Evolutionary conservation across 2,113 vertebrate genomes (phyloP), one percentile per base, ranked within the genome.

Genomic region (Eptesicus fuscus): DNA sequence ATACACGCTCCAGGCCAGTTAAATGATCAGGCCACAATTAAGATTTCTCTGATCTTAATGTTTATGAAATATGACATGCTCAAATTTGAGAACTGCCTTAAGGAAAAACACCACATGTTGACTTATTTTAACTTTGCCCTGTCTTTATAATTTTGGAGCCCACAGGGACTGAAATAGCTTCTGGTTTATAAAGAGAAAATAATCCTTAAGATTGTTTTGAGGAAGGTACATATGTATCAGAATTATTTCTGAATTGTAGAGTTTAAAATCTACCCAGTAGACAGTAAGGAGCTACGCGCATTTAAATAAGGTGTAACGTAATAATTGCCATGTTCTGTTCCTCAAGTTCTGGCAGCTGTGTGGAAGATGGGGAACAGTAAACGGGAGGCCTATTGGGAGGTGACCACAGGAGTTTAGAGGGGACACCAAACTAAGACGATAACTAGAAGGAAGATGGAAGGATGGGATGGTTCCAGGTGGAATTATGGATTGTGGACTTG

Each of bases 231-330:
- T 94, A 70, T 59, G 67, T 73, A 63, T 30, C 90, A 80, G 14
- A 84, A 61, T 91, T 80, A n/a, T 83, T 87, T 84, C 44, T 90
- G 59, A 90, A 91, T 67, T 88, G 32, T 63, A 53, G 56, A 37
- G 30, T 93, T 95, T 65, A 17, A 65, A 88, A 79, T 93, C 67
- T 88, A 82, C 44, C 12, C 82, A 28, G 25, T 17, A 78, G 70
- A 35, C 11, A 42, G 12, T 67, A 37, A 86, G 71, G 67, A 78
- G 37, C 18, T 88, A 59, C 40, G n/a, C 12, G 37, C 25, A 49
- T 88, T 95, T 49, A 56, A 65, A 79, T 4, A 2, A 63, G 23
- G 5, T 76, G 20, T 69, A 10, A 47, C 44, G 23, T n/a, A 71
- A 49, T 88, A 65, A 63, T 82, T 18, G 23, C 56, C 16, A n/a